Evolutionary conservation across 1,140 invertebrate species (phyloP), one percentile per base, ranked within the genome.

Genomic region (Pristionchus pacificus): DNA sequence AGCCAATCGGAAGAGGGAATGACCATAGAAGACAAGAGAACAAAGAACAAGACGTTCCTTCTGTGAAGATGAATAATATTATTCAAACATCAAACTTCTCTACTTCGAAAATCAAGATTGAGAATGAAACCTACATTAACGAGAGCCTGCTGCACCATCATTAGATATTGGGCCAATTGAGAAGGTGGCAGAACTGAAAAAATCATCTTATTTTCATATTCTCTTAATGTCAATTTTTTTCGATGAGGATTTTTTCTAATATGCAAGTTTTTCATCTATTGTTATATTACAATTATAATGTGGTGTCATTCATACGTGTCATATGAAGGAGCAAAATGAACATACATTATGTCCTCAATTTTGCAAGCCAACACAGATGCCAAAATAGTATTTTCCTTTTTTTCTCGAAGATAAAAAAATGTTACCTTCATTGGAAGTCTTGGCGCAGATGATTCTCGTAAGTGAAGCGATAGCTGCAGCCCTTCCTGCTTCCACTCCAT

Each of bases 401-500:
- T n/a, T n/a, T n/a, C n/a, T n/a, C n/a, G n/a, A n/a, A n/a, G n/a
- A 49, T 10, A 10, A 49, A 49, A 49, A 19, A 19, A 6, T 10
- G 6, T 10, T 49, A 49, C 93, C 90, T 86, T 98, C 96, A 33
- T 91, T 91, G 19, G 93, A 94, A 85, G 94, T 94, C 84, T 97
- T 96, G 0, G 94, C 90, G 85, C 93, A 97, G 81, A 98, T 92
- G 78, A 98, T 93, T 79, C 94, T 88, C 85, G 93, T 97, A 2
- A 98, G 85, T 3, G 94, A 90, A 0, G 93, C 95, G 75, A 97
- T 88, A 1, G 96, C 95, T 86, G 97, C 94, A 0, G 96, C 95
- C 77, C 92, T 88, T 1, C 96, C 96, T 76, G 89, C 88, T 33
- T 76, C 77, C 1, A 81, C 32, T 60, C 81, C 79, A 75, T 82